A percentile compares a stretch with the other conserved stretches of the same genome.
phyloP scores from a whole-genome alignment of 1,140 invertebrate species.

The Zelostemma sp. region DNA sequence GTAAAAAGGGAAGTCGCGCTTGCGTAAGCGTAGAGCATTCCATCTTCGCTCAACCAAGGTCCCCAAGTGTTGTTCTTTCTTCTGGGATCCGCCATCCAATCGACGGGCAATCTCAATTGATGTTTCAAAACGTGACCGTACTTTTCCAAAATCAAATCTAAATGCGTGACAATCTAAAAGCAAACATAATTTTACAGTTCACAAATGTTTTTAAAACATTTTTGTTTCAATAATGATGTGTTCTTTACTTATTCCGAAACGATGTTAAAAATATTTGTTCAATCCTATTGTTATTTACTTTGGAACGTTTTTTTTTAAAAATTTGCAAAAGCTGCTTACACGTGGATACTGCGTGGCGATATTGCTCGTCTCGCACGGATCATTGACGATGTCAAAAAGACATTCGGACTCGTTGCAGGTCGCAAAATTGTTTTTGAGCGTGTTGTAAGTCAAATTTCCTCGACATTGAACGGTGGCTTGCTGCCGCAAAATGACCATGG shows the following conservation, averaged over 20 bases:
- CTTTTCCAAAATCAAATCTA: constrained; percentile 62
- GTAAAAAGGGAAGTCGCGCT: constrained; percentile 46
- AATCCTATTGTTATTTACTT: no score
- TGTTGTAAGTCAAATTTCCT: constrained; percentile 38
- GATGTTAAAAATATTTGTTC: background rate
- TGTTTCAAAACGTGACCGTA: constrained; percentile 58
- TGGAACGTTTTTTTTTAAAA: no score
- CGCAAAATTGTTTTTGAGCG: constrained; percentile 45
- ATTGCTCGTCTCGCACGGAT: constrained; percentile 79
- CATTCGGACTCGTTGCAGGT: constrained; percentile 71
- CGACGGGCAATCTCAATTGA: constrained; percentile 59
- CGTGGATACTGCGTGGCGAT: constrained; percentile 66
- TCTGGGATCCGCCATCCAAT: constrained; percentile 66
- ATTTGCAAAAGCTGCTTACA: constrained; percentile 44
- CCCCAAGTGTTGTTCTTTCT: constrained; percentile 69
- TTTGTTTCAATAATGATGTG: no score
- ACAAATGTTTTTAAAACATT: no score
- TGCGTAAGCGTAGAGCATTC: constrained; percentile 37
- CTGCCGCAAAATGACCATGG: constrained; percentile 56
- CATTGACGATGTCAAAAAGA: constrained; percentile 75
- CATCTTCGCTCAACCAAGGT: constrained; percentile 57
- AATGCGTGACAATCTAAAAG: constrained; percentile 55
- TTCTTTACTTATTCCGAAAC: background rate
- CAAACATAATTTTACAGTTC: no score
- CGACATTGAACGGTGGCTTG: constrained; percentile 63